Evolutionary conservation across 2,797 vertebrate species (phyloP), one percentile per base, ranked within the genome.

Genomic region (Enteromius thamalakanensis): DNA sequence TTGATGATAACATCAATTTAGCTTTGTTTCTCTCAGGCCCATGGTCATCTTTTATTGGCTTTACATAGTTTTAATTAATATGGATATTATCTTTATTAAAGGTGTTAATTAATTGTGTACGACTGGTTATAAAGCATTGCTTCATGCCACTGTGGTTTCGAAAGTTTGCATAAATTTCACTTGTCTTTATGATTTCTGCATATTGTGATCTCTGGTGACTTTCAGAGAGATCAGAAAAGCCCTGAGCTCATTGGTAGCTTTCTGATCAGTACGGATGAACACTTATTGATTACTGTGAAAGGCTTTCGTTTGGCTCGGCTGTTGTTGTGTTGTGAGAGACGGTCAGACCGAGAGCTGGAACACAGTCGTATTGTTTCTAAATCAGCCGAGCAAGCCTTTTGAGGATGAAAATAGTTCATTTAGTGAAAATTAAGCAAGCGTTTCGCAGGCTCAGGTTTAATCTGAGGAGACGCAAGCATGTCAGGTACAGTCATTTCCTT

Each of bases 351-450:
- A 82, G 80, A 65, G 19, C 67, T 7, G n/a, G n/a, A n/a, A n/a
- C n/a, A n/a, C n/a, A n/a, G 58, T 76, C 1, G 0, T 58, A 70
- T 32, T 45, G 10, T 71, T 60, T 80, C 51, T 34, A 42, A 80
- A 71, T n/a, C 68, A 0, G 15, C 71, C n/a, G 4, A 37, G 32
- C 60, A 53, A 17, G 42, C 0, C 2, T 75, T 55, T 55, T 3
- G 37, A 82, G 47, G 51, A 82, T 82, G 81, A 82, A 68, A 49
- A 26, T 82, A 34, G 19, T 76, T 76, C 23, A 47, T 15, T 4
- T 82, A 14, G 72, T 82, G 49, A 82, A 45, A 37, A 67, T 82
- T 4, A 82, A 68, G 47, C 62, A 8, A 3, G 37, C 6, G 72
- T 82, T 82, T 68, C 49, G 1, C 6, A 68, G 72, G 9, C 10